phyloP scores from a whole-genome alignment of 2,797 vertebrate species.

The Paramormyrops hopkinsi region DNA sequence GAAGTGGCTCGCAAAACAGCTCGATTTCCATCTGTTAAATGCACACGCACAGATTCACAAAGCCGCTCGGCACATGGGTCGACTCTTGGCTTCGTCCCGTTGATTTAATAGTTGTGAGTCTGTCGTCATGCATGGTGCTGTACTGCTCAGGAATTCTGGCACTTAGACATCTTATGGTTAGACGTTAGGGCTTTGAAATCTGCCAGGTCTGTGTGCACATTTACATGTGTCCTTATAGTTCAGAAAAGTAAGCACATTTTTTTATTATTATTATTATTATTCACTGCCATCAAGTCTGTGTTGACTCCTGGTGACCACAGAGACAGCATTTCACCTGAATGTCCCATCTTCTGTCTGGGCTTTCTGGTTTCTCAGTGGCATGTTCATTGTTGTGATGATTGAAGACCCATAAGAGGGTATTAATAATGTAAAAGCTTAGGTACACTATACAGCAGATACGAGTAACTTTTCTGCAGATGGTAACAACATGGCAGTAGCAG shows the following conservation, averaged over 20 bases:
- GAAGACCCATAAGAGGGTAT: neutral
- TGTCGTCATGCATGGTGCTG: neutral
- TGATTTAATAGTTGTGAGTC: slow-evolving; percentile 2
- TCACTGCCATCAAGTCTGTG: neutral
- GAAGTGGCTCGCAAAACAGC: neutral
- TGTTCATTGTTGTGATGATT: neutral
- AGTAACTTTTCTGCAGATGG: neutral
- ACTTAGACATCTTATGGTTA: neutral
- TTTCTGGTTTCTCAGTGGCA: neutral
- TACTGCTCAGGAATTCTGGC: neutral
- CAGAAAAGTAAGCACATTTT: neutral
- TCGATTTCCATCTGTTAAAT: neutral
- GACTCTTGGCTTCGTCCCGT: neutral
- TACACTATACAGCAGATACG: neutral
- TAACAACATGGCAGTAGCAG: neutral
- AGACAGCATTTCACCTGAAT: neutral
- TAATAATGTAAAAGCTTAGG: slow-evolving; percentile 4
- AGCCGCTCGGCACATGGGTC: neutral
- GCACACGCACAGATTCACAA: neutral
- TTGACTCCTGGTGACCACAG: neutral
- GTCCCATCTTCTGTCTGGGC: neutral
- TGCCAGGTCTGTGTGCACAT: neutral
- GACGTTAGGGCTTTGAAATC: neutral
- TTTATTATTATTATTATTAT: neutral
- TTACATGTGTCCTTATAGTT: neutral